Evolutionary conservation across 2,888 invertebrate genomes (phyloP), one percentile per base, ranked within the genome.

Genomic region (Thumatha senex): DNA sequence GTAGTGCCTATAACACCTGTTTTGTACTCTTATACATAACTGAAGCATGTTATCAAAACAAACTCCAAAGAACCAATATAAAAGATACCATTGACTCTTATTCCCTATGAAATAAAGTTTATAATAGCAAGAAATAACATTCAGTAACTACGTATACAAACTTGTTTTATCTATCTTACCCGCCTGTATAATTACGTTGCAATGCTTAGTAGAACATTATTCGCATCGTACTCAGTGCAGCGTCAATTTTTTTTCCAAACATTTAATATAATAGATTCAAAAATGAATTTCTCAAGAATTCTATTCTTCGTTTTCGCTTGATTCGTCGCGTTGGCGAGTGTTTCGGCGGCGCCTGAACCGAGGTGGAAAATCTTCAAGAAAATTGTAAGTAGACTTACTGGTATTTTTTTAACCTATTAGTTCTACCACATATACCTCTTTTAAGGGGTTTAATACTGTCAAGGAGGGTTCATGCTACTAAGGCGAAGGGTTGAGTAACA

Each of bases 281-380:
- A 67, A 52, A 82, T 81, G 81, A 78, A 81, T 51, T 81, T 81
- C 54, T 50, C 60, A 1, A 75, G 66, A 46, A 64, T 80, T 31
- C 63, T 83, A 13, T 74, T 80, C 44, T 74, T 79, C 35, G 58
- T 80, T 1, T 74, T 82, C 56, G 74, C 78, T 18, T 72, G 72
- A 47, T 48, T 80, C 12, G 51, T 75, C 48, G 76, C 76, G 13
- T 36, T 79, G 30, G 62, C 67, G 5, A 48, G 70, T 0, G 76
- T 77, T 0, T 55, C 61, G 0, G 74, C 73, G 0, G 74, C 78
- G 8, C 78, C 79, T 0, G 76, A 72, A 5, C 81, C 82, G 0
- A 76, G 62, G 33, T 83, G 80, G 80, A 81, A 76, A 29, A 49
- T 77, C 0, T 80, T 82, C 39, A 81, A 80, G 53, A 81, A 74